Evolutionary conservation across 2,113 vertebrate genomes (phyloP).

Genomic region (Lutjanus erythropterus): DNA sequence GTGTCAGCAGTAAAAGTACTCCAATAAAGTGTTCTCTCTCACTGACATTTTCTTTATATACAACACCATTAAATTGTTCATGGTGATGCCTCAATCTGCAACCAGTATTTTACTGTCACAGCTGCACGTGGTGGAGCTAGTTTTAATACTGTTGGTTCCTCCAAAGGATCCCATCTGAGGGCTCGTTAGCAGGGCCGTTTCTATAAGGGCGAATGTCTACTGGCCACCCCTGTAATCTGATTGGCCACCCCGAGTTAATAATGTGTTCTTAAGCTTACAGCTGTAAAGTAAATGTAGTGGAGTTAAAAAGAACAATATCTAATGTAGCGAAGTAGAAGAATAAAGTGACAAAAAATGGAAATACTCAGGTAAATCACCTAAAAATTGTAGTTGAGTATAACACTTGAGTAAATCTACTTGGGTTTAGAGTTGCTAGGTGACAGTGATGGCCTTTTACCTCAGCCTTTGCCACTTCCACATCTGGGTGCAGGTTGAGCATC

Average conservation of each 20-base stretch:
- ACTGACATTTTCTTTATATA: neutral
- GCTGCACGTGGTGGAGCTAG: neutral
- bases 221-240: no score
- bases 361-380: neutral
- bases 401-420: neutral
- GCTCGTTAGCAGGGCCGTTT: no score
- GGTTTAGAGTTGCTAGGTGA: neutral
- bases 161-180: neutral
- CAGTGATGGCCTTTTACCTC: conserved; percentile 71
- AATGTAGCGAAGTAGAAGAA: neutral
- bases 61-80: neutral
- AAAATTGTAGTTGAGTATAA: neutral
- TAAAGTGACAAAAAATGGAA: neutral
- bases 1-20: no score
- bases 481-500: conserved; percentile 88
- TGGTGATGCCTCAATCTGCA: neutral
- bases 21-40: neutral
- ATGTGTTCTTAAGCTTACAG: no score
- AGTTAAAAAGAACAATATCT: no score
- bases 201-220: no score
- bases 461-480: conserved; percentile 85
- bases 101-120: neutral
- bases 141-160: neutral
- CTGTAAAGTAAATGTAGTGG: neutral
- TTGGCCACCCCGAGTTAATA: no score